Percentiles rank a stretch among this genome's conserved stretches.
Conservation (phyloP, 1,140 invertebrate species). For the Calephelis nemesis region DNA sequence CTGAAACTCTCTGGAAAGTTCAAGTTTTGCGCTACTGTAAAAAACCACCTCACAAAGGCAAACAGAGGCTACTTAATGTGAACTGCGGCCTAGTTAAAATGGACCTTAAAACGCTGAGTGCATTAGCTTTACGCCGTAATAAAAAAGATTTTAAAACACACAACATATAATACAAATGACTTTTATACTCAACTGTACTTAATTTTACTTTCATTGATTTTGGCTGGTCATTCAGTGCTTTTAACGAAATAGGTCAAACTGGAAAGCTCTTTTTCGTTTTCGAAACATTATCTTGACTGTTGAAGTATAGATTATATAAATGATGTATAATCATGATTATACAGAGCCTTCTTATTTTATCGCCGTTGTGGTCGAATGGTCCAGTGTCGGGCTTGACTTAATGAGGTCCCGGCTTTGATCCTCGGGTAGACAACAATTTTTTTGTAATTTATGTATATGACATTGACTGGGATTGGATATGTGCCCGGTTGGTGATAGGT, state of each 20-base stretch:
- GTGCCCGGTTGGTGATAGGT: no score
- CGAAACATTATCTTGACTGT: no score
- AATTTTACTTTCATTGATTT: constrained; percentile 10
- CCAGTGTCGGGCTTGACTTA: no score
- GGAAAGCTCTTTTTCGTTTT: no score
- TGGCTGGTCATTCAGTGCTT: neutral
- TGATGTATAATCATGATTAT: no score
- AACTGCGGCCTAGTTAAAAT: constrained; percentile 16
- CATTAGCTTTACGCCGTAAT: constrained; percentile 15
- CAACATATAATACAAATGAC: neutral
- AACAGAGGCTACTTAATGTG: constrained; percentile 17
- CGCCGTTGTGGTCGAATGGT: no score
- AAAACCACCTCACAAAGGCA: constrained; percentile 14
- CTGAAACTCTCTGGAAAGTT: constrained; percentile 11
- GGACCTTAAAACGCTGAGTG: constrained; percentile 16
- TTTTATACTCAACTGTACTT: constrained; percentile 1
- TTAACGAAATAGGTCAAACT: constrained; percentile 1
- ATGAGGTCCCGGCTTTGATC: no score
- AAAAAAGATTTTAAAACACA: constrained; percentile 15
- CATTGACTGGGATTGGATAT: no score
- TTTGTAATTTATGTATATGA: no score
- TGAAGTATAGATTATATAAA: no score
- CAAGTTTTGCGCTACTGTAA: constrained; percentile 12
- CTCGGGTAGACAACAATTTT: no score
- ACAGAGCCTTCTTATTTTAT: no score